These are phyloP conservation scores for Torymus auratus DNA, from an alignment of 2,888 invertebrate genomes.

Conservation along the genomic window DNA sequence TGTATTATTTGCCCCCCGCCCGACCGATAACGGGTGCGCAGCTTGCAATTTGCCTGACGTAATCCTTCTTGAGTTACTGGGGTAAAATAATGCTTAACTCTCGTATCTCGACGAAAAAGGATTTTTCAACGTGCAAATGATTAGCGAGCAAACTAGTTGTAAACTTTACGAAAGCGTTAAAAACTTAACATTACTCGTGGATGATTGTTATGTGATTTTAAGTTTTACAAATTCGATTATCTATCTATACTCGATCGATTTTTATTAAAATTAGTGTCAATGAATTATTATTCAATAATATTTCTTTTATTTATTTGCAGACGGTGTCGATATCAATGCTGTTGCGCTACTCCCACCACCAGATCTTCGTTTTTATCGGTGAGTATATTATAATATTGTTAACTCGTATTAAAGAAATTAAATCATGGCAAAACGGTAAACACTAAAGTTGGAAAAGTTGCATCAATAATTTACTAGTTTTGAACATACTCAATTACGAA, in stretches of 20 bases:
- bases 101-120: conserved; percentile 13
- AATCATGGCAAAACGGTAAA: no score
- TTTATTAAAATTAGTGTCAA: not conserved
- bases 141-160: no score
- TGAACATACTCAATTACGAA: no score
- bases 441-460: no score
- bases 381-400: conserved; percentile 77
- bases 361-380: conserved; percentile 99
- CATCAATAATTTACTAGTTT: no score
- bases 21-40: conserved; percentile 62
- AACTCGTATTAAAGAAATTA: not conserved
- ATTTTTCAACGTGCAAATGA: not conserved
- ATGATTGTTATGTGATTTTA: not conserved
- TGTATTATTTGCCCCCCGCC: conserved; percentile 69
- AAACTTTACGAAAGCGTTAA: no score
- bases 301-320: conserved; percentile 80
- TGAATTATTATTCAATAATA: no score
- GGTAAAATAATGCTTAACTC: conserved; percentile 55
- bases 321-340: conserved; percentile 99
- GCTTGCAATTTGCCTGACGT: conserved; percentile 64
- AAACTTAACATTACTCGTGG: no score
- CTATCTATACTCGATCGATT: not conserved
- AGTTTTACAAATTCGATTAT: not conserved
- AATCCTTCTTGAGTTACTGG: conserved; percentile 56
- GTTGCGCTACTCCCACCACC: conserved; percentile 98